These are phyloP conservation scores for Eretmocerus hayati DNA, from an alignment of 2,888 invertebrate species.

Conservation along the genomic window DNA sequence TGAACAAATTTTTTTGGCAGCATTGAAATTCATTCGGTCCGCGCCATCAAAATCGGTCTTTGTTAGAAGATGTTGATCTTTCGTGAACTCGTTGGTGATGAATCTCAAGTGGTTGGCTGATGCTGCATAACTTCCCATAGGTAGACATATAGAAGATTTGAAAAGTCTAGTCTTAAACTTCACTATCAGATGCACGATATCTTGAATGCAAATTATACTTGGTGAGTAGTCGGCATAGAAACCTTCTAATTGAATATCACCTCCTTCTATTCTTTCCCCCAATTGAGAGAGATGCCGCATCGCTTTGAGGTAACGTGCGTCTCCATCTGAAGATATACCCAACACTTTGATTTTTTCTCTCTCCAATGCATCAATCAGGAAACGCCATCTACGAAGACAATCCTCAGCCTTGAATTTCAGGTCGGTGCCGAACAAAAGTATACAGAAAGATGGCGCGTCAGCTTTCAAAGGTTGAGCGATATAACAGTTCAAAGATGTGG, in stretches of 20 bases:
- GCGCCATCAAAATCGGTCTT: constrained; percentile 18
- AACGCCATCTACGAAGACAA: constrained; percentile 23
- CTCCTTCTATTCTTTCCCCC: neutral
- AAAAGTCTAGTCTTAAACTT: neutral
- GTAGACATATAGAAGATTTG: neutral
- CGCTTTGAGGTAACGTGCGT: neutral
- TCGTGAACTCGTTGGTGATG: constrained; percentile 21
- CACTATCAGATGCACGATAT: neutral
- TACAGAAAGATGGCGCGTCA: constrained; percentile 26
- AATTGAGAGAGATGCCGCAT: neutral
- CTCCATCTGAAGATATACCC: constrained; percentile 14
- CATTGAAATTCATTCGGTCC: constrained; percentile 30
- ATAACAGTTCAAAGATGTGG: constrained; percentile 23
- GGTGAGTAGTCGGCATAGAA: neutral
- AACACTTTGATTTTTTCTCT: constrained; percentile 23
- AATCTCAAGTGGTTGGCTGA: constrained; percentile 2
- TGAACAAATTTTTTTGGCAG: constrained; percentile 26
- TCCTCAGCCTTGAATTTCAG: constrained; percentile 26
- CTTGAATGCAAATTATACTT: neutral
- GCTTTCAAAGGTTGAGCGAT: constrained; percentile 25
- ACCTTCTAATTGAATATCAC: neutral
- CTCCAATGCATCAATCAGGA: constrained; percentile 17
- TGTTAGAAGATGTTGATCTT: constrained; percentile 27
- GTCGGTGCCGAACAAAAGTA: constrained; percentile 25
- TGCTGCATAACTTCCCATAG: neutral